phyloP scores from a whole-genome alignment of 2,888 invertebrate species.

The Morpho achilles region DNA sequence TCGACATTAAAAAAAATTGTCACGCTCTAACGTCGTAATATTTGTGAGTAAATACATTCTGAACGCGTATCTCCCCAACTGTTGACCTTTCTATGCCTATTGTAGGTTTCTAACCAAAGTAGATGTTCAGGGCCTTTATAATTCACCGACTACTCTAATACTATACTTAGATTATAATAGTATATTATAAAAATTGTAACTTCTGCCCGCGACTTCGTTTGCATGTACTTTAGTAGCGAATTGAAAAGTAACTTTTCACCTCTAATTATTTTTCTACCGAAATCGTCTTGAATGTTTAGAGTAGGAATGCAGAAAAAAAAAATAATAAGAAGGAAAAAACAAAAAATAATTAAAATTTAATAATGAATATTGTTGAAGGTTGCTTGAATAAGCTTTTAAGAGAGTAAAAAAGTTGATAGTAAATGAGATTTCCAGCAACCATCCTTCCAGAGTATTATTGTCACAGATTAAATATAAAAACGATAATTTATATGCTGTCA shows the following conservation, averaged over 20 bases:
- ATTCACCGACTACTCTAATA: not conserved
- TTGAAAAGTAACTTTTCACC: not conserved
- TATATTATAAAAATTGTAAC: not conserved
- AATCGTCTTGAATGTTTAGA: too few species aligned
- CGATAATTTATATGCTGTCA: too few species aligned
- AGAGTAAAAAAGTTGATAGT: too few species aligned
- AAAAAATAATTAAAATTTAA: too few species aligned
- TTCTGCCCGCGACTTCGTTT: not conserved
- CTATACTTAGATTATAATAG: not conserved
- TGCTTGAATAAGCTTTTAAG: too few species aligned
- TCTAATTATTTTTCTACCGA: too few species aligned
- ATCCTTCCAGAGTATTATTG: too few species aligned
- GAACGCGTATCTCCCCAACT: conserved; percentile 16
- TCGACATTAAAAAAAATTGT: conserved; percentile 3
- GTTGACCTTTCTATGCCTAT: conserved; percentile 11
- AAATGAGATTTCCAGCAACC: too few species aligned
- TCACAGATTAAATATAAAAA: too few species aligned
- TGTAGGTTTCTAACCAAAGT: conserved; percentile 6
- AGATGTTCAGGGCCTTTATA: conserved; percentile 13
- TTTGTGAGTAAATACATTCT: conserved; percentile 16
- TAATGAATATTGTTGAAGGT: too few species aligned
- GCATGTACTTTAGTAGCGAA: not conserved
- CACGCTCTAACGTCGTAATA: not conserved
- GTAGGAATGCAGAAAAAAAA: too few species aligned
- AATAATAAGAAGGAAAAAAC: too few species aligned